Conservation (phyloP, 2,888 invertebrate genomes). For the Ctenicera cuprea region DNA sequence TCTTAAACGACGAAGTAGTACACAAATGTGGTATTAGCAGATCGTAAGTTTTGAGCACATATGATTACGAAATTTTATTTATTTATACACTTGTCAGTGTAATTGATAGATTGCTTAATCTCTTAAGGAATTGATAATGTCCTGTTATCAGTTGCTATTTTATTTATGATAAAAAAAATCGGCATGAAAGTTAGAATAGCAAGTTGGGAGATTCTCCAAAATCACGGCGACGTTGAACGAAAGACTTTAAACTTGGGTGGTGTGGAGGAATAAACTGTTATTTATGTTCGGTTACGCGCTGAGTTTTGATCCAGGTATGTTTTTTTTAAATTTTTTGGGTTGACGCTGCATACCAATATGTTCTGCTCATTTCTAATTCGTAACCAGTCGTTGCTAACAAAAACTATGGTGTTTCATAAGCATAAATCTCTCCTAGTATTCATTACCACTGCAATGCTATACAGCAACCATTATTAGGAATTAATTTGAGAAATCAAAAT, state of each 20-base stretch:
- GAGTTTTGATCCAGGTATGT: background rate
- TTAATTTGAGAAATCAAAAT: too few species aligned
- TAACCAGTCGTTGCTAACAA: too few species aligned
- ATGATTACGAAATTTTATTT: too few species aligned
- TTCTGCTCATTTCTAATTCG: too few species aligned
- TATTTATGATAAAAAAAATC: conserved; percentile 15
- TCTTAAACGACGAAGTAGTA: too few species aligned
- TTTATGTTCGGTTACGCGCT: conserved; percentile 5
- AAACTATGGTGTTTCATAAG: too few species aligned
- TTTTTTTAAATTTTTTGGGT: background rate
- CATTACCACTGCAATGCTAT: too few species aligned
- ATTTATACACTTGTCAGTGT: background rate
- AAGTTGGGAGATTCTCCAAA: conserved; percentile 8
- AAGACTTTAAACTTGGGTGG: background rate
- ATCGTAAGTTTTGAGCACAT: too few species aligned
- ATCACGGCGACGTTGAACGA: conserved; percentile 2
- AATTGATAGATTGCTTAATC: conserved; percentile 10
- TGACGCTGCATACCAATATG: too few species aligned
- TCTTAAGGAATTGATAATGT: conserved; percentile 8
- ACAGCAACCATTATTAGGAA: too few species aligned
- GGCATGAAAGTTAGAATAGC: background rate
- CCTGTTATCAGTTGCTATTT: conserved; percentile 1
- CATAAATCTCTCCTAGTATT: too few species aligned
- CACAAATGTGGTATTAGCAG: too few species aligned
- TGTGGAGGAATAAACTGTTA: background rate